These are phyloP conservation scores for Illadopsis cleaveri DNA, from an alignment of 2,113 vertebrate species.

Conservation along the genomic window DNA sequence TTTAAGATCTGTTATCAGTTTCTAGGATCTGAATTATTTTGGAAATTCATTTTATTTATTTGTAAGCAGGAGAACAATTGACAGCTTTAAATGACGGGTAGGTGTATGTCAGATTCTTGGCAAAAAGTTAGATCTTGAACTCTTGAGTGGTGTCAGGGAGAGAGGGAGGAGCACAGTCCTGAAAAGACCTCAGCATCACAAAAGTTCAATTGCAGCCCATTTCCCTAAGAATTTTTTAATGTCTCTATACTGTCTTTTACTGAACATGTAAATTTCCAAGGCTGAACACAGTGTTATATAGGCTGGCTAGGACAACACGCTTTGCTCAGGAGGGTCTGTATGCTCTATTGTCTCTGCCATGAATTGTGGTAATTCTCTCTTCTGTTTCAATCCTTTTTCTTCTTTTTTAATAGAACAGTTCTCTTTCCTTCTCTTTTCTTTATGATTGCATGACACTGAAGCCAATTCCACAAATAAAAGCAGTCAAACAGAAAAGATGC, in stretches of 20 bases:
- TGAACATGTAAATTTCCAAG: not conserved
- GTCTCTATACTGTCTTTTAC: not conserved
- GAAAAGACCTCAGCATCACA: not conserved
- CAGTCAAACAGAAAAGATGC: constrained; percentile 42
- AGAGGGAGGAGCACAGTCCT: not conserved
- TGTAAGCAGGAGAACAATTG: constrained; percentile 3
- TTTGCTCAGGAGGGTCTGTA: not conserved
- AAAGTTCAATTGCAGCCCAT: not conserved
- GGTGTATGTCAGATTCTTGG: constrained; percentile 48
- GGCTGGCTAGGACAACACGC: not conserved
- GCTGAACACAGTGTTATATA: not conserved
- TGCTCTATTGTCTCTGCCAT: constrained; percentile 24
- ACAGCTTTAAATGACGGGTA: constrained; percentile 28
- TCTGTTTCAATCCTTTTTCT: constrained; percentile 41
- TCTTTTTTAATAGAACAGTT: constrained; percentile 28
- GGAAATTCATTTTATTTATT: constrained; percentile 45
- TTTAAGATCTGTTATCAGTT: constrained; percentile 14
- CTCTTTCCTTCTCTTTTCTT: constrained; percentile 40
- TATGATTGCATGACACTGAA: constrained; percentile 42
- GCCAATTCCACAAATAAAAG: constrained; percentile 51
- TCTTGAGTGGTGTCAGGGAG: constrained; percentile 3
- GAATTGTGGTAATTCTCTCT: constrained; percentile 53
- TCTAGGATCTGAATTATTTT: constrained; percentile 46
- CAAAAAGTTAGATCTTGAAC: not conserved
- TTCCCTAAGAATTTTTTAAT: not conserved